Evolutionary conservation across 1,140 invertebrate genomes (phyloP), one percentile per base, ranked within the genome.

Genomic region (Aphidius gifuensis): DNA sequence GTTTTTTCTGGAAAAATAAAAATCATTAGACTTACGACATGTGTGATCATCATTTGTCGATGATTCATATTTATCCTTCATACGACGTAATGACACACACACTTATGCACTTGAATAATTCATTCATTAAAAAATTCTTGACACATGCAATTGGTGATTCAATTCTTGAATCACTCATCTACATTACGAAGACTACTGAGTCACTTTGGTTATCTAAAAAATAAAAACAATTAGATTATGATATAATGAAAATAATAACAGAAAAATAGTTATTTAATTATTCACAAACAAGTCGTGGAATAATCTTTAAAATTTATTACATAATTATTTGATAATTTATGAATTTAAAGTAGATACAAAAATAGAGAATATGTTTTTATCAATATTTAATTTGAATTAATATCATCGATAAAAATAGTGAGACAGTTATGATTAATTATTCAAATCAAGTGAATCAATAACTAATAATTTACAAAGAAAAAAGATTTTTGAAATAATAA

Each of bases 31-130:
- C 4, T 32, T 32, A 32, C 23, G 4, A 48, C 42, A 51, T 53
- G 45, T 61, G 49, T 61, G 47, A 61, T 61, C 60, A 61, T 46
- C 50, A 40, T 9, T 32, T 51, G 51, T 44, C 51, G 23, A 61
- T 61, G 60, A 61, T 47, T 61, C 60, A 61, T 51, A 55, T 55
- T 44, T 16, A 16, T 16, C 16, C 53, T 48, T 42, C 44, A 51
- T 42, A 11, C n/a, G 57, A 58, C 49, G 49, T 32, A 32, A 32
- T 32, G 1, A 1, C 0, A 32, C 23, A 32, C 4, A 32, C 23
- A 32, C 23, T 32, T 51, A 51, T 21, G 6, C 9, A 8, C 8
- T 51, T 6, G 8, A 8, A 38, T 23, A 47, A n/a, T 9, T 16
- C 9, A 47, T 47, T 38, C 16, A 38, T n/a, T 16, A 16, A 16